phyloP scores from a whole-genome alignment of 2,888 invertebrate species.

The Dinocampus coccinellae region DNA sequence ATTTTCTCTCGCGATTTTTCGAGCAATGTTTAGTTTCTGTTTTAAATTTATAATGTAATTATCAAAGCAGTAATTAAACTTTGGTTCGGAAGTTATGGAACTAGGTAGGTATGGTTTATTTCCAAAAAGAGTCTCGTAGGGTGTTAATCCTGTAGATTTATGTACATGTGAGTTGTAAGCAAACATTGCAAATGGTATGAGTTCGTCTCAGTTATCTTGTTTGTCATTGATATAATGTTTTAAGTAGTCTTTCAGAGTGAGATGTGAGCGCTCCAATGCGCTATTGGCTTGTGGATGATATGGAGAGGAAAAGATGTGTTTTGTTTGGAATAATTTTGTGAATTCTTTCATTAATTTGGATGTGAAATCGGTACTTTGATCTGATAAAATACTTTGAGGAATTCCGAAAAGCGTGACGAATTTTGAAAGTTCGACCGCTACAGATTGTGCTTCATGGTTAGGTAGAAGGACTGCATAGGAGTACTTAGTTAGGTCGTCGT shows the following conservation, averaged over 20 bases:
- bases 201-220: constrained; percentile 47
- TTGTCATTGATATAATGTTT: constrained; percentile 41
- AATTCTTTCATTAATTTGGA: constrained; percentile 38
- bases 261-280: constrained; percentile 34
- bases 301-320: constrained; percentile 30
- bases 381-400: constrained; percentile 29
- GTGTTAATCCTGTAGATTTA: constrained; percentile 4
- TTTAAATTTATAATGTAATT: constrained; percentile 45
- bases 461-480: constrained; percentile 24
- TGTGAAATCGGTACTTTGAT: constrained; percentile 32
- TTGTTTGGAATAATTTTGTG: constrained; percentile 29
- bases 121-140: constrained; percentile 22
- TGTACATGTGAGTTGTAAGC: constrained; percentile 41
- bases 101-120: constrained; percentile 23
- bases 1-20: constrained; percentile 48
- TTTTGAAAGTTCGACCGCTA: constrained; percentile 33
- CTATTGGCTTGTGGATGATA: constrained; percentile 41
- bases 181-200: constrained; percentile 43
- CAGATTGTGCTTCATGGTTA: constrained; percentile 37
- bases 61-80: constrained; percentile 52
- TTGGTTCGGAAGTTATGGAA: constrained; percentile 47
- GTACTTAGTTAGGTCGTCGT: constrained; percentile 30
- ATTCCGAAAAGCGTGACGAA: constrained; percentile 37
- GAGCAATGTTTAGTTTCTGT: constrained; percentile 45
- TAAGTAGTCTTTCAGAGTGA: constrained; percentile 41